Base-by-base conservation (phyloP, 2,888 invertebrate species). In the Saturnia pavonia region DNA sequence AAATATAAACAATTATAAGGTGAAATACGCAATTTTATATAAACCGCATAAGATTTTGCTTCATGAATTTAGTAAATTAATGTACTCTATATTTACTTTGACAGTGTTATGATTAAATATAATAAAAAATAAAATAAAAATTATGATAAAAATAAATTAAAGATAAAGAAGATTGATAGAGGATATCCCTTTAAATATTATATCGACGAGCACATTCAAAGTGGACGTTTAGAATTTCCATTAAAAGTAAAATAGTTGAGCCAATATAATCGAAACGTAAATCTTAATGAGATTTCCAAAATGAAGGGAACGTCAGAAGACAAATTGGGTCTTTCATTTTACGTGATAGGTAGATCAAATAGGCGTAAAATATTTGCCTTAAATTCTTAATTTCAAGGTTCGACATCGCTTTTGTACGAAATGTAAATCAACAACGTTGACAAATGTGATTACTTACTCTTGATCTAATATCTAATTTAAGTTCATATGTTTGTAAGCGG, bases 321-420 rank as follows among this genome's bases (percentile, higher is more conserved):
- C 65, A 65, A 40, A 65, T 65, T 65, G 65, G 65, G 65, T 65
- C 65, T 65, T 65, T 40, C 40, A n/a, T 65, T 65, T 65, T 65
- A 65, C 65, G 40, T 65, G 65, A 19, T 65, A 40, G 65, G 40
- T 65, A 65, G 34, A 65, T 65, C 34, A 65, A 65, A 65, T 40
- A 40, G n/a, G 40, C 40, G 40, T 65, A 65, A 40, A n/a, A 65
- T 75, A 75, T 76, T 75, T 70, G 54, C 43, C 42, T n/a, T 3
- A n/a, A 40, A 65, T 40, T 65, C 40, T 65, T n/a, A 65, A 65
- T 65, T 65, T 65, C 27, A 60, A 16, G 14, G 6, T 19, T 27
- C 14, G 7, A 25, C 25, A 60, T 60, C 27, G 25, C 57, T 25
- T 27, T 27, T 27, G 16, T 60, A 14, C 1, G 14, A 8, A 14